phyloP scores from a whole-genome alignment of 2,888 invertebrate genomes.

The Tyria jacobaeae region DNA sequence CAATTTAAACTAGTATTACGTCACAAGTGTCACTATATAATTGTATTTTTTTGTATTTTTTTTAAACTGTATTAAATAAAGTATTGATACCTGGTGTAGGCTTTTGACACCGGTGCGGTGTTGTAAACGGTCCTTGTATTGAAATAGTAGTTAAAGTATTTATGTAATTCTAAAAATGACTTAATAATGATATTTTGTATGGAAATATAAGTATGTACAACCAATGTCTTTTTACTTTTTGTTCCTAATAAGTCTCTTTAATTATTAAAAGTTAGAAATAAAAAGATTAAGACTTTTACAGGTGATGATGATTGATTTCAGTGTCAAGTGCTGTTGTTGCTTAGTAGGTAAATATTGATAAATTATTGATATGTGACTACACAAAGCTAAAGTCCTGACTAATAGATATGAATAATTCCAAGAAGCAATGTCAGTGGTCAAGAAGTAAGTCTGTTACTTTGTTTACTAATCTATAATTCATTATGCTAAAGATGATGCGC shows the following conservation, averaged over 20 bases:
- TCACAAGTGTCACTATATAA: constrained; percentile 18
- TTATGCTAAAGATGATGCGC: too few species aligned
- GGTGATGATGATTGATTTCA: too few species aligned
- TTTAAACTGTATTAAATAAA: constrained; percentile 27
- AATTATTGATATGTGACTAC: too few species aligned
- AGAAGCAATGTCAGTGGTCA: too few species aligned
- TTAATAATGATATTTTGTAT: constrained; percentile 71
- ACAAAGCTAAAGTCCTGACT: too few species aligned
- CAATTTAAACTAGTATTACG: neutral
- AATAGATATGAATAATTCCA: too few species aligned
- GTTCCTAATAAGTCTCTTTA: neutral
- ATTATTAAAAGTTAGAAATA: neutral
- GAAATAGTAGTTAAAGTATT: constrained; percentile 54
- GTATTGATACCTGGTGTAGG: constrained; percentile 39
- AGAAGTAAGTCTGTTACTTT: too few species aligned
- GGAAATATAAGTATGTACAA: constrained; percentile 61
- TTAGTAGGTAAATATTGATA: too few species aligned
- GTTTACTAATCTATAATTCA: too few species aligned
- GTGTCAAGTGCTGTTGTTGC: too few species aligned
- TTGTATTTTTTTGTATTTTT: constrained; percentile 21
- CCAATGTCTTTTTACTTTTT: constrained; percentile 4
- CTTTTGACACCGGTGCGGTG: constrained; percentile 43
- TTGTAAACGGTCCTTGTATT: constrained; percentile 51
- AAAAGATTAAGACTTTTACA: too few species aligned
- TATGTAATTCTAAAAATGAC: constrained; percentile 59